phyloP scores from a whole-genome alignment of 2,888 invertebrate species.

The Leptopilina drosophilae region DNA sequence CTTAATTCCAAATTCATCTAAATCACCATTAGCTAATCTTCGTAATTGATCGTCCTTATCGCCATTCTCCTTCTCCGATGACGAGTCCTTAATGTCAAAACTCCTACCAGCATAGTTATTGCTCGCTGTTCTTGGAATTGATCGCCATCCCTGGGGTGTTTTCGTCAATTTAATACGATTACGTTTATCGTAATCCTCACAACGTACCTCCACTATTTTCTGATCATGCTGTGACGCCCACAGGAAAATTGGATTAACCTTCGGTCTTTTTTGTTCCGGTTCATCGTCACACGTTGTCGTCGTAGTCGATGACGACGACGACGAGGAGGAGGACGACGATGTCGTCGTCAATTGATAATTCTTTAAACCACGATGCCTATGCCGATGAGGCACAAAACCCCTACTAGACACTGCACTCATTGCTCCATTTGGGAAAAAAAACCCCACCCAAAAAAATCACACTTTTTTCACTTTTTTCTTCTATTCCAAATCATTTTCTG shows the following conservation, averaged over 20 bases:
- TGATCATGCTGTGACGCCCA: slow-evolving; percentile 91
- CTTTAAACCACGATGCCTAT: slow-evolving; percentile 67
- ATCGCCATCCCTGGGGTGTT: slow-evolving; percentile 89
- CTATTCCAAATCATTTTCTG: too few species aligned
- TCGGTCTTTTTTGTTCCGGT: slow-evolving; percentile 80
- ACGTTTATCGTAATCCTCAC: slow-evolving; percentile 91
- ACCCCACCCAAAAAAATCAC: neutral
- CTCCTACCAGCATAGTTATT: slow-evolving; percentile 63
- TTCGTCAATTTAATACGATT: slow-evolving; percentile 91
- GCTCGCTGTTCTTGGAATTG: slow-evolving; percentile 87
- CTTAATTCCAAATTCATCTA: slow-evolving; percentile 45
- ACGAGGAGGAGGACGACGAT: too few species aligned
- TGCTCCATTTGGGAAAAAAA: slow-evolving; percentile 69
- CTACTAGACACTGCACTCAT: slow-evolving; percentile 76
- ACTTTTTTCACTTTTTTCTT: too few species aligned
- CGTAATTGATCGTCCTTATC: slow-evolving; percentile 54
- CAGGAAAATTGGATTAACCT: slow-evolving; percentile 89
- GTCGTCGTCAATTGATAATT: slow-evolving; percentile 51
- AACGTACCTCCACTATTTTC: slow-evolving; percentile 89
- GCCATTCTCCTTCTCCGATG: slow-evolving; percentile 60
- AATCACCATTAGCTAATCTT: slow-evolving; percentile 48
- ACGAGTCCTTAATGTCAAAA: slow-evolving; percentile 44
- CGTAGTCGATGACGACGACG: slow-evolving; percentile 22
- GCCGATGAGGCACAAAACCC: slow-evolving; percentile 75
- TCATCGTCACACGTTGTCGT: slow-evolving; percentile 55